phyloP scores from a whole-genome alignment of 1,140 invertebrate genomes.

The Asbolus verrucosus region DNA sequence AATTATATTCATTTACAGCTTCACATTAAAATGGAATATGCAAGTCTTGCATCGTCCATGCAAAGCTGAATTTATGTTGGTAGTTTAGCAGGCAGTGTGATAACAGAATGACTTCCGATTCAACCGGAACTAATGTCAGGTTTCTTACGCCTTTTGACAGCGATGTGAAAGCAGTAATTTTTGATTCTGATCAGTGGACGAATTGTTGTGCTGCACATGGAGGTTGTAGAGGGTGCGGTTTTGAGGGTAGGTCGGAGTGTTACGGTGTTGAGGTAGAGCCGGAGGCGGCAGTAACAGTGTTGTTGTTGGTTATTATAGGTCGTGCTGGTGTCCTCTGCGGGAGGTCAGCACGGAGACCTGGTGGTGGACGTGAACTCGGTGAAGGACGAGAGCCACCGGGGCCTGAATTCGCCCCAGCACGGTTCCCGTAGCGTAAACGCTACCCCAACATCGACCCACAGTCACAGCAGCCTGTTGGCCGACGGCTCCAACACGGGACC shows the following conservation, averaged over 20 bases:
- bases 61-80: no score
- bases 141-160: no score
- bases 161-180: no score
- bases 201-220: no score
- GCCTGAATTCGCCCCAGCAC: slow-evolving; percentile 66
- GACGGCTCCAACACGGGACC: slow-evolving; percentile 64
- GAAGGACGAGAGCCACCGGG: slow-evolving; percentile 66
- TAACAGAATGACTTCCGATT: no score
- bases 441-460: slow-evolving; percentile 67
- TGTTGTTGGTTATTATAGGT: slow-evolving; percentile 62
- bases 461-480: slow-evolving; percentile 66
- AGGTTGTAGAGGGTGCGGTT: background rate
- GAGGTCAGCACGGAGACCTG: slow-evolving; percentile 62
- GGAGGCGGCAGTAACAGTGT: slow-evolving; percentile 19
- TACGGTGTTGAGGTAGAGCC: slow-evolving; percentile 28
- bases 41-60: no score
- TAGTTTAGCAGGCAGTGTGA: no score
- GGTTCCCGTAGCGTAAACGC: slow-evolving; percentile 67
- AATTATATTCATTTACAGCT: no score
- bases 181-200: no score
- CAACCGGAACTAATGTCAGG: no score
- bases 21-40: no score
- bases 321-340: slow-evolving; percentile 64
- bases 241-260: slow-evolving; percentile 13
- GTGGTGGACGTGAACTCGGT: slow-evolving; percentile 68